phyloP scores from a whole-genome alignment of 2,113 vertebrate species.

The Alligator mississippiensis region DNA sequence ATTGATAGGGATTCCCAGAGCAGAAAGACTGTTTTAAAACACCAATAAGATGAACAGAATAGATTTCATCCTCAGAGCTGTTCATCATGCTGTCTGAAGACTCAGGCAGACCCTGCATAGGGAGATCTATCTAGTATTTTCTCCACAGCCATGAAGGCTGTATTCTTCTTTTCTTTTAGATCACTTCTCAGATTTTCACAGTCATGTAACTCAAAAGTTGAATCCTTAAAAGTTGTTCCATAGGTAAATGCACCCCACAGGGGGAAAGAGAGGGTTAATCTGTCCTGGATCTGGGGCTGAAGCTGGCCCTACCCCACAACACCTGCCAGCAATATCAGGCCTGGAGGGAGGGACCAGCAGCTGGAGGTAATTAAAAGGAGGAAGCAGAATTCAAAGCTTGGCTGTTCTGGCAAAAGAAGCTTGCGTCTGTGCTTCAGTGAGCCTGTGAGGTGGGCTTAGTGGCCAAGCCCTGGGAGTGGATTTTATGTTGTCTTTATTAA shows the following conservation, averaged over 20 bases:
- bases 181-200: neutral
- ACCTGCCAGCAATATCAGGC: conserved; percentile 31
- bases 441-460: neutral
- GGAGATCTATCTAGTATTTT: neutral
- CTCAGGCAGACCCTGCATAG: neutral
- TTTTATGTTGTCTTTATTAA: conserved; percentile 8
- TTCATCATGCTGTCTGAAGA: accelerated
- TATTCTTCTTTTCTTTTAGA: accelerated
- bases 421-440: neutral
- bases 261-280: neutral
- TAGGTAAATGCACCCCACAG: accelerated
- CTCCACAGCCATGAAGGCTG: neutral
- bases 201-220: neutral
- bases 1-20: neutral
- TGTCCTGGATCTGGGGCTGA: neutral
- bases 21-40: neutral
- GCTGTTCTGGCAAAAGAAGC: conserved; percentile 20
- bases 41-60: neutral
- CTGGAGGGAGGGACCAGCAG: conserved; percentile 24
- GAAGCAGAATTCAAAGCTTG: conserved; percentile 23
- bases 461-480: conserved; percentile 18
- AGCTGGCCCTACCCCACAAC: conserved; percentile 1
- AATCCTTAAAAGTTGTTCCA: neutral
- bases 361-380: conserved; percentile 58
- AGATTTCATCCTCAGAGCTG: neutral